These are phyloP conservation scores for Tachina grossa DNA, from an alignment of 2,888 invertebrate species.

Conservation along the genomic window DNA sequence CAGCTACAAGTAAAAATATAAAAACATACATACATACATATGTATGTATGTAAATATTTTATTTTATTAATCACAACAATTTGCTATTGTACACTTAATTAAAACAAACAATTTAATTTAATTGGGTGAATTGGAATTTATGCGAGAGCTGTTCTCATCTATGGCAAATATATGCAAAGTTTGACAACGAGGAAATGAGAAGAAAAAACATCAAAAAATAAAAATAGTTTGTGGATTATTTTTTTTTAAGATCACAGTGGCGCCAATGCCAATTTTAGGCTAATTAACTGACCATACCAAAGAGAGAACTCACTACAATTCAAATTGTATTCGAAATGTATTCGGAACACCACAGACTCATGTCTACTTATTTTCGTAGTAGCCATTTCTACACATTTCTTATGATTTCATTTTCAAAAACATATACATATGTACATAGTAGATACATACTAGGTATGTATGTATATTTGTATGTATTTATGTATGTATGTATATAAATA, in stretches of 20 bases:
- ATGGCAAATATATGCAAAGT: conserved; percentile 42
- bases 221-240: conserved; percentile 53
- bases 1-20: background rate
- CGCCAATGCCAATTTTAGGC: conserved; percentile 66
- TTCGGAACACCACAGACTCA: conserved; percentile 47
- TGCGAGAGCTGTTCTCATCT: conserved; percentile 14
- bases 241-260: conserved; percentile 54
- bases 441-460: background rate
- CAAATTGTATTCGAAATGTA: conserved; percentile 25
- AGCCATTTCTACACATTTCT: conserved; percentile 42
- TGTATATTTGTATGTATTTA: background rate
- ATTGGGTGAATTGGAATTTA: conserved; percentile 52
- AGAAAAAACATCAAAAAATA: conserved; percentile 5
- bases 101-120: conserved; percentile 59
- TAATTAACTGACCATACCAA: conserved; percentile 61
- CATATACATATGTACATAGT: background rate
- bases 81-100: conserved; percentile 47
- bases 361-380: conserved; percentile 38
- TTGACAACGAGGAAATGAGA: conserved; percentile 17
- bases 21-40: background rate
- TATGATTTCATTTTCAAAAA: conserved; percentile 62
- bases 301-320: conserved; percentile 55
- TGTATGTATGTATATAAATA: background rate
- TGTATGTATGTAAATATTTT: background rate
- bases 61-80: conserved; percentile 57